Evolutionary conservation across 2,113 vertebrate species (phyloP).

Genomic region (Pithys albifrons): DNA sequence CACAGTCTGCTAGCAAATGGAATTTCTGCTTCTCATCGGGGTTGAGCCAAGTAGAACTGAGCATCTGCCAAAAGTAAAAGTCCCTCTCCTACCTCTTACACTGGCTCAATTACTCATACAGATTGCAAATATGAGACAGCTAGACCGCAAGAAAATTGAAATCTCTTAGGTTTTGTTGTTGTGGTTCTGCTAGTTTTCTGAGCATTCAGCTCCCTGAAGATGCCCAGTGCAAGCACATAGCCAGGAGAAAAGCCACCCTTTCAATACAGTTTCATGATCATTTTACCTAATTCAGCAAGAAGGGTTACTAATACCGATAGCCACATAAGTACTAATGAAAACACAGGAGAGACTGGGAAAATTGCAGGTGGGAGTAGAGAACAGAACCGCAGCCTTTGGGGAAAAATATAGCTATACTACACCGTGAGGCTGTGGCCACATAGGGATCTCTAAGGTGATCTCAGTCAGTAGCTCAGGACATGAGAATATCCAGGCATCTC

Average conservation of each 20-base stretch:
- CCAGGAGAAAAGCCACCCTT: not conserved
- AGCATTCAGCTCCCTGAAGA: not conserved
- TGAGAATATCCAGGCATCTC: not conserved
- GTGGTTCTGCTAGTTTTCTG: not conserved
- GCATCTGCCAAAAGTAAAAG: not conserved
- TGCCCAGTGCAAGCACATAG: not conserved
- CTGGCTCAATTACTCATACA: not conserved
- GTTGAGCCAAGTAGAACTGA: not conserved
- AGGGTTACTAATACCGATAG: not conserved
- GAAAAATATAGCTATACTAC: not conserved
- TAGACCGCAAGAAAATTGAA: not conserved
- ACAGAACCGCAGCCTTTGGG: not conserved
- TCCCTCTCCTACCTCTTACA: not conserved
- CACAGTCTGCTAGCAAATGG: not conserved
- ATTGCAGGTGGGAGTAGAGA: not conserved
- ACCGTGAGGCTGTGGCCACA: not conserved
- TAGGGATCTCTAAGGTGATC: not conserved
- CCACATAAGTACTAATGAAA: not conserved
- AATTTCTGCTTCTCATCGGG: constrained; percentile 5
- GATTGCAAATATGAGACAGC: not conserved
- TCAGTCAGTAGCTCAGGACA: not conserved
- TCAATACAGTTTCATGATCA: not conserved
- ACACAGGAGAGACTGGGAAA: not conserved
- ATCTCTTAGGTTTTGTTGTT: not conserved
- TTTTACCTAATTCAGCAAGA: not conserved